These are phyloP conservation scores for Nothoprocta pentlandii DNA, from an alignment of 2,113 vertebrate genomes.

Conservation along the genomic window DNA sequence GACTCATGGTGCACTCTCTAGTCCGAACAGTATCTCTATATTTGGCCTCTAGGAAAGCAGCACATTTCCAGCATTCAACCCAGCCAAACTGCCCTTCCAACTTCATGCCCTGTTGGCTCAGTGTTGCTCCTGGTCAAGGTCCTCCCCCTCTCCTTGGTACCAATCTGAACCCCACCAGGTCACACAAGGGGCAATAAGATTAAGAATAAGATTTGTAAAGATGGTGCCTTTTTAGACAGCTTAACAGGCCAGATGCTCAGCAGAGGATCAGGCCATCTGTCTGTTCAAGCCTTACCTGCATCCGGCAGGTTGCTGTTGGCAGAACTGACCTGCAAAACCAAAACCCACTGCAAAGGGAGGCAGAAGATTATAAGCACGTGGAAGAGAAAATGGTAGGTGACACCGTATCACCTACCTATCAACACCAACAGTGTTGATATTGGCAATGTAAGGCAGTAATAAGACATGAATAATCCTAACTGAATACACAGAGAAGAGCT, in stretches of 20 bases:
- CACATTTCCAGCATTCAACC: neutral
- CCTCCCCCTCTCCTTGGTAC: neutral
- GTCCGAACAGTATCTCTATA: neutral
- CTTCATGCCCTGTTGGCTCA: neutral
- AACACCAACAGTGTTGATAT: neutral
- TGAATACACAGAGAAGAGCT: neutral
- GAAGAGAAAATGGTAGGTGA: neutral
- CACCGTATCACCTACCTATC: too few relatives aligned
- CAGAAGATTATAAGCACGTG: neutral
- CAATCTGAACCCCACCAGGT: slow-evolving; percentile 35
- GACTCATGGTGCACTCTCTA: neutral
- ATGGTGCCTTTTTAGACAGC: slow-evolving; percentile 51
- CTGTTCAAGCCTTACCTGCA: slow-evolving; percentile 26
- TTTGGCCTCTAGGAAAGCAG: neutral
- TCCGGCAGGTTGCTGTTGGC: slow-evolving; percentile 23
- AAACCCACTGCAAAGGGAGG: neutral
- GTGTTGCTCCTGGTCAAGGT: neutral
- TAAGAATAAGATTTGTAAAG: slow-evolving; percentile 56
- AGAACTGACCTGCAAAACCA: neutral
- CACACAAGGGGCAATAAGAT: slow-evolving; percentile 58
- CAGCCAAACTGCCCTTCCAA: neutral
- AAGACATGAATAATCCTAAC: neutral
- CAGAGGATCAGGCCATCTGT: slow-evolving; percentile 62
- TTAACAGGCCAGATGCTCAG: slow-evolving; percentile 64
- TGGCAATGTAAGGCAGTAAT: neutral